Evolutionary conservation across 2,888 invertebrate species (phyloP).

Genomic region (Eristalis intricaria): DNA sequence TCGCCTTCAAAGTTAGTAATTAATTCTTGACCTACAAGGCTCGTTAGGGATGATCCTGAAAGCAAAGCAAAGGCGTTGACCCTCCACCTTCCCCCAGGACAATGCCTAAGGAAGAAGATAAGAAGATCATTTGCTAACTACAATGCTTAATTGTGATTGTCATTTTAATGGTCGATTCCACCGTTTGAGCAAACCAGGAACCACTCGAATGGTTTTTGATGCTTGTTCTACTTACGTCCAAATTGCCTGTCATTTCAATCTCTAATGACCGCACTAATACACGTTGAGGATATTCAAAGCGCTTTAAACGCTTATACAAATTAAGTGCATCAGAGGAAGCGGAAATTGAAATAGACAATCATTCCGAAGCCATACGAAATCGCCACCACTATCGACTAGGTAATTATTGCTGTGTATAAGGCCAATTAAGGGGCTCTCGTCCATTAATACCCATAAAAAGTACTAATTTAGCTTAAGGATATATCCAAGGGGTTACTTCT

Average conservation of each 20-base stretch:
- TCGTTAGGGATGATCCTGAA: neutral
- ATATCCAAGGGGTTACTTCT: slow-evolving; percentile 39
- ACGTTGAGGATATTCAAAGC: slow-evolving; percentile 24
- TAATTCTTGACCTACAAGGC: slow-evolving; percentile 20
- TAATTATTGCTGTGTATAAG: slow-evolving; percentile 44
- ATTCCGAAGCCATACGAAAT: slow-evolving; percentile 10
- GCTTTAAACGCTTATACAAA: slow-evolving; percentile 30
- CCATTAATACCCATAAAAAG: slow-evolving; percentile 42
- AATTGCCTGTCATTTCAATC: slow-evolving; percentile 16
- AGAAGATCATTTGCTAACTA: slow-evolving; percentile 25
- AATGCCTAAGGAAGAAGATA: neutral
- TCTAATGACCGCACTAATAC: neutral
- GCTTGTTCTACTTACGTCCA: slow-evolving; percentile 12
- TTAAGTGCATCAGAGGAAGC: slow-evolving; percentile 36
- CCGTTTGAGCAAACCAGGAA: neutral
- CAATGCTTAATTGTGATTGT: slow-evolving; percentile 29
- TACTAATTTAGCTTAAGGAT: slow-evolving; percentile 57
- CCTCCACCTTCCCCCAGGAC: neutral
- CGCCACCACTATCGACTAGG: slow-evolving; percentile 12
- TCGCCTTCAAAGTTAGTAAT: slow-evolving; percentile 10
- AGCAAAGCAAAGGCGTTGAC: neutral
- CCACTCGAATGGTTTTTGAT: slow-evolving; percentile 19
- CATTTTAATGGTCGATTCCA: slow-evolving; percentile 33
- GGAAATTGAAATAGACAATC: slow-evolving; percentile 43
- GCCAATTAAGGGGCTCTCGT: slow-evolving; percentile 40